A percentile compares a stretch with the other conserved stretches of the same genome.
Conservation (phyloP, 2,797 vertebrate genomes). For the Pangasius larnaudii region DNA sequence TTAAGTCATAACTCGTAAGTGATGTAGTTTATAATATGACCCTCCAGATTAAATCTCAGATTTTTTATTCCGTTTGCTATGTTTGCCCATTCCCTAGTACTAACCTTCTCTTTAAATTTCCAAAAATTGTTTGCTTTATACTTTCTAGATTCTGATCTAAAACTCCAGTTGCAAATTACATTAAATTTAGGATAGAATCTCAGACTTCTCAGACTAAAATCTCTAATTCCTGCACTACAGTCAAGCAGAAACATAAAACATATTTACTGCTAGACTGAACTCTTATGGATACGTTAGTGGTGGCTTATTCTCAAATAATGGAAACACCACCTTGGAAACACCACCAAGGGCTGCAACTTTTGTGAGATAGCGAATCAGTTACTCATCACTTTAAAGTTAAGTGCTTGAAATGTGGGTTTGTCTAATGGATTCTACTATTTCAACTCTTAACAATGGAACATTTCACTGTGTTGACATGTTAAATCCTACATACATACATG, state of each 20-base stretch:
- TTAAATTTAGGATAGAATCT: neutral
- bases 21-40: neutral
- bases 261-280: neutral
- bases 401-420: constrained; percentile 6
- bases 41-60: neutral
- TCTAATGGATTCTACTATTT: neutral
- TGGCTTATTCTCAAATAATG: neutral
- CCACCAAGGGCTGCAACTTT: neutral
- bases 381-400: neutral
- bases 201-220: neutral
- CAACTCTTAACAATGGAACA: neutral
- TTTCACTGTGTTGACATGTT: neutral
- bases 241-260: neutral
- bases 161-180: neutral
- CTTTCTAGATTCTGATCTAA: neutral
- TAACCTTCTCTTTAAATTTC: neutral
- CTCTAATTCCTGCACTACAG: neutral
- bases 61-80: neutral
- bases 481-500: neutral
- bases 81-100: neutral
- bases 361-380: neutral
- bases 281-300: neutral
- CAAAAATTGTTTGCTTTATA: neutral
- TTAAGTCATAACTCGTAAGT: neutral
- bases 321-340: neutral